phyloP scores from a whole-genome alignment of 2,888 invertebrate species.

The Chymomyza fuscimana region DNA sequence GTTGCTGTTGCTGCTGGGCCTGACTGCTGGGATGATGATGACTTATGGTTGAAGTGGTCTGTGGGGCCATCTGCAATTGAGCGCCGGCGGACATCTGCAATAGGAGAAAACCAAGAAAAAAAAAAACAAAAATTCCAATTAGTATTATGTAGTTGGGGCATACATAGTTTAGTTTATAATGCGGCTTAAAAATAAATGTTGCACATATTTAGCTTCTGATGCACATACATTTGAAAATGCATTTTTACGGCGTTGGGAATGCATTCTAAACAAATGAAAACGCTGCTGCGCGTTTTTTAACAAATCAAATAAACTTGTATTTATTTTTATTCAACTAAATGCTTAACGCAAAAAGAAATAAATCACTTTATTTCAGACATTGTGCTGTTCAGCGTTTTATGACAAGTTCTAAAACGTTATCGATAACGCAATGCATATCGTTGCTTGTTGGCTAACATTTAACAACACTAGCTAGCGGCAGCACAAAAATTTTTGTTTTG shows the following conservation, averaged over 20 bases:
- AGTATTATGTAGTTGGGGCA: not conserved
- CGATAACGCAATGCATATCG: not conserved
- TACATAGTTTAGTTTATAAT: not conserved
- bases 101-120: conserved; percentile 11
- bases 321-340: too few species aligned
- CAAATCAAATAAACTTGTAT: too few species aligned
- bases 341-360: not conserved
- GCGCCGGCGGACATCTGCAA: conserved; percentile 96
- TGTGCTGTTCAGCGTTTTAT: not conserved
- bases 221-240: not conserved
- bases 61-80: conserved; percentile 98
- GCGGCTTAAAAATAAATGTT: not conserved
- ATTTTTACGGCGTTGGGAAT: not conserved
- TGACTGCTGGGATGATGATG: conserved; percentile 76
- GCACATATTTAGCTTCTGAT: not conserved
- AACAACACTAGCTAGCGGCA: conserved; percentile 33
- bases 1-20: conserved; percentile 75
- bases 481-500: conserved; percentile 58
- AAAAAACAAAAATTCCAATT: conserved; percentile 30
- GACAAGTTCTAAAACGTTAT: not conserved
- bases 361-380: not conserved
- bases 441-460: conserved; percentile 16
- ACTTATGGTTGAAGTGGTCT: conserved; percentile 85
- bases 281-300: too few species aligned
- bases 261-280: not conserved